Base-by-base conservation (phyloP, 2,113 vertebrate species). In the Zosterops borbonicus region DNA sequence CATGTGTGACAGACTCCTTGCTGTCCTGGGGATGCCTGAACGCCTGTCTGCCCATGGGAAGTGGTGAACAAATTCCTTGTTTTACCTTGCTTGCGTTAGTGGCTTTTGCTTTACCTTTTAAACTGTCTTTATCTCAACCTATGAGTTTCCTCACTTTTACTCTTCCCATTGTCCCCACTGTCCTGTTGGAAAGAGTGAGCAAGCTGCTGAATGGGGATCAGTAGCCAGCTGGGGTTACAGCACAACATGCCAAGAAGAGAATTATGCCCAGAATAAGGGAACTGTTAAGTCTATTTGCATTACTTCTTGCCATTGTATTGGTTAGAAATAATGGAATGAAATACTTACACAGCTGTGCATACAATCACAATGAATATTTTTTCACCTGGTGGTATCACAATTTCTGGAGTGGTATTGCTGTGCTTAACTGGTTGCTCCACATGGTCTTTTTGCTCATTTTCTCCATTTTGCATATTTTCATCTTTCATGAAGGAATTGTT, bases 341-440 rank as follows among this genome's bases (percentile, higher is more conserved):
- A 53, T 52, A 94, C 97, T 49, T 96, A 98, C 98, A 79, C 70
- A 85, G 98, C 98, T 50, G 97, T 95, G 71, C 99, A 99, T 12
- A 65, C 37, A 11, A 99, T 74, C 24, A 73, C 82, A 31, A 99
- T 9, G 12, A 89, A 97, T 39, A 96, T 78, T 87, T 94, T 98
- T 64, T 95, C 97, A 60, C 98, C 98, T 19, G 99, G 98, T 39
- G 93, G 83, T 83, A 99, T 97, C 47, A 97, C 89, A 56, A 94
- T 79, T 69, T 89, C 82, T 35, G 58, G 47, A 58, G 56, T 83
- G 23, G 64, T 14, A 37, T 1, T 22, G 3, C 55, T 2, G 3
- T 56, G 86, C 9, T 69, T 5, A 21, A 21, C 0, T 47, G 39
- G n/a, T 28, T 93, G 62, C 24, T 67, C 15, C n/a, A 33, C 4